Conservation (phyloP, 2,113 vertebrate genomes). For the Electrona antarctica region DNA sequence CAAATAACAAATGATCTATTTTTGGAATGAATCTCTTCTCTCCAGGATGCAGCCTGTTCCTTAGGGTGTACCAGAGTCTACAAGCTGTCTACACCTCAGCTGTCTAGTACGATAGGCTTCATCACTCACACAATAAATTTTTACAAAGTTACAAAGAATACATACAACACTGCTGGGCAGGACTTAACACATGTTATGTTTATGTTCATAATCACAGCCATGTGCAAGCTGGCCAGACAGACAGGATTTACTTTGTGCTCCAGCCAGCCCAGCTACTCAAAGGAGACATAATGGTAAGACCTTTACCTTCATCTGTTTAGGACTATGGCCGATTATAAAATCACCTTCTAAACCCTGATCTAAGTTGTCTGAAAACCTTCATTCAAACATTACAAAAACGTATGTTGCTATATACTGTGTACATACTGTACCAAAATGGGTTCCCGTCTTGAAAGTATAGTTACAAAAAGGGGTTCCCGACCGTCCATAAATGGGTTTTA, state of each 20-base stretch:
- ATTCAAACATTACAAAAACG: too few species aligned
- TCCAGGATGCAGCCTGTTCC: slow-evolving; percentile 85
- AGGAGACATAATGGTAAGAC: slow-evolving; percentile 91
- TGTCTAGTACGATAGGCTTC: slow-evolving; percentile 85
- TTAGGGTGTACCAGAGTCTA: slow-evolving; percentile 92
- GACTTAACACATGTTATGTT: slow-evolving; percentile 25
- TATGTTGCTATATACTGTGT: too few species aligned
- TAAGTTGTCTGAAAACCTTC: too few species aligned
- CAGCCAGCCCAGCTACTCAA: slow-evolving; percentile 92
- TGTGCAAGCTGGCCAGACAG: slow-evolving; percentile 78
- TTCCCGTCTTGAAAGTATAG: too few species aligned
- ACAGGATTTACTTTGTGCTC: slow-evolving; percentile 83
- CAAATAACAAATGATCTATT: too few species aligned
- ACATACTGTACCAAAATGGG: too few species aligned
- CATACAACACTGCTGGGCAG: neutral
- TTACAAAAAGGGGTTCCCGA: too few species aligned
- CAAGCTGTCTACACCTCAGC: slow-evolving; percentile 90
- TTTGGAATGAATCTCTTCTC: slow-evolving; percentile 26
- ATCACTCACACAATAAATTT: neutral
- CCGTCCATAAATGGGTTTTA: too few species aligned
- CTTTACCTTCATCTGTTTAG: neutral
- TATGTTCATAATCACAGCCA: slow-evolving; percentile 71
- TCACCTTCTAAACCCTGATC: too few species aligned
- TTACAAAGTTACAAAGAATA: neutral
- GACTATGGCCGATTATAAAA: too few species aligned